Evolutionary conservation across 2,113 vertebrate genomes (phyloP), one percentile per base, ranked within the genome.

Genomic region (Xiphophorus maculatus): DNA sequence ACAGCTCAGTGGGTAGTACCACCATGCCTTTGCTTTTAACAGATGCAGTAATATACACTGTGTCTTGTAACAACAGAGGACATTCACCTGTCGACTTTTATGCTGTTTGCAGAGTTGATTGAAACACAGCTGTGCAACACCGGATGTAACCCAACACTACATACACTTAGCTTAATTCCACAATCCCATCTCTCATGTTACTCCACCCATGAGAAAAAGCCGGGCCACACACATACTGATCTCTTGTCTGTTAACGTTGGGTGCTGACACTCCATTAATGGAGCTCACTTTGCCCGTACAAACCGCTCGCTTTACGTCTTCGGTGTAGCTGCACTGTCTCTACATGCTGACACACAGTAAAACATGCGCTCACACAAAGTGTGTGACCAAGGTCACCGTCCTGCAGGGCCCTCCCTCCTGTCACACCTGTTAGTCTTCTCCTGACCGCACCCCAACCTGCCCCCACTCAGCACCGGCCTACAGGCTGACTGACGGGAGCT

Each of bases 401-500:
- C 33, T 37, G 63, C 63, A n/a, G 33, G 32, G 32, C 32, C 63
- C 63, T 37, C 63, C 29, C 19, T 66, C 33, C 19, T 3, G 1
- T 37, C 63, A 66, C 32, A 66, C 22, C 63, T 37, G 63, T 37
- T 66, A 76, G 67, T 83, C 74, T 69, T 65, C 42, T 81, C 82
- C 74, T 84, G 87, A 78, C 84, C 77, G 75, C 77, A 74, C 81
- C 88, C 74, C 71, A 66, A 71, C 76, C 80, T 81, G 85, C 70
- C 82, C 82, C 60, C 0, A 79, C 86, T 70, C 84, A 87, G 85
- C 85, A 83, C 79, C 86, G 69, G 79, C 82, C 87, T 77, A 28
- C 2, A 19, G 29, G 64, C 71, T 76, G 84, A 90, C 66, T 87
- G 87, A 90, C 88, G 81, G 84, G 64, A 74, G 62, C 76, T 76